Conservation (phyloP, 1,140 invertebrate species). For the Drosophila sproati region DNA sequence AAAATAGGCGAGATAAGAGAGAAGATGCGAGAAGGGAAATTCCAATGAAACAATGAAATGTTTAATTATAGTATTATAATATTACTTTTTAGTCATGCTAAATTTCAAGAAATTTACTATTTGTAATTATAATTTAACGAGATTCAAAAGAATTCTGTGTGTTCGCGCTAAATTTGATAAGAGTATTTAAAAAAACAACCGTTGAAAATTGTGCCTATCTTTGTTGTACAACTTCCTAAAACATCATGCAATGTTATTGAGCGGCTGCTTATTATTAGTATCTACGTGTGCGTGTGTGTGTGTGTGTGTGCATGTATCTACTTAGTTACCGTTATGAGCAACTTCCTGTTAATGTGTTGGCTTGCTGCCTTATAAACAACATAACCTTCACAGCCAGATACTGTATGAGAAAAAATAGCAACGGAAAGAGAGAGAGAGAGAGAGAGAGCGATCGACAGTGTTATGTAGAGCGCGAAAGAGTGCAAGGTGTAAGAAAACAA, state of each 20-base stretch:
- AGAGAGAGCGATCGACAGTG: background rate
- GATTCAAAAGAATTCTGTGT: background rate
- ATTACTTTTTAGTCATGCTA: background rate
- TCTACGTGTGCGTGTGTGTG: background rate
- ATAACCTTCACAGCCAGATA: conserved; percentile 39
- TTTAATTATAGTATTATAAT: too few relatives aligned
- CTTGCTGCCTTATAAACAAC: conserved; percentile 30
- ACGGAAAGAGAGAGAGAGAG: background rate
- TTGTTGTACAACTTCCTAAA: background rate
- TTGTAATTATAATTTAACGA: background rate
- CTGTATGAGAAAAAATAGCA: background rate
- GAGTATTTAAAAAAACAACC: too few relatives aligned
- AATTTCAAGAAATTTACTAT: background rate
- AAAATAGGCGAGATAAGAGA: background rate
- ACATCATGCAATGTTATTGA: conserved; percentile 4
- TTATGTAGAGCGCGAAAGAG: conserved; percentile 20
- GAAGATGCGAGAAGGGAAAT: conserved; percentile 3
- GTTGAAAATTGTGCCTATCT: background rate
- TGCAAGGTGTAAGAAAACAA: conserved; percentile 38
- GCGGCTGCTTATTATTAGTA: background rate
- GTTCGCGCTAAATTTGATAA: too few relatives aligned
- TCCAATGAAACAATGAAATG: conserved; percentile 3
- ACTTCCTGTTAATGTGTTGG: conserved; percentile 43
- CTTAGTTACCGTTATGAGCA: conserved; percentile 43
- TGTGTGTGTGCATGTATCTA: conserved; percentile 4